Conservation (phyloP, 2,113 vertebrate genomes). For the Rhea pennata region DNA sequence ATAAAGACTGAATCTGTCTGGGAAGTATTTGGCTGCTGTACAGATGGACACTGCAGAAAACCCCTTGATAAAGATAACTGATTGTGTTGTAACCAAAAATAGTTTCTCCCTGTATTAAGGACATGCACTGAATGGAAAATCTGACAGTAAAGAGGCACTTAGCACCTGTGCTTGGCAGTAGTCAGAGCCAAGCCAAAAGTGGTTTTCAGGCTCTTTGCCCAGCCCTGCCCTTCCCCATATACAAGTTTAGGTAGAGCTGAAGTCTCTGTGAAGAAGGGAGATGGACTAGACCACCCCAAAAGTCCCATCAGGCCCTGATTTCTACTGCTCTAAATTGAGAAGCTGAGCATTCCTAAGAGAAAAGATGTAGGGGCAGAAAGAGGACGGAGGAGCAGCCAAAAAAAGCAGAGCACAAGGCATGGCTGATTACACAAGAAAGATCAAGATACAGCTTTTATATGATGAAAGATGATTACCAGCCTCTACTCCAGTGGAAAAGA, state of each 20-base stretch:
- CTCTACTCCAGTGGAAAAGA: not conserved
- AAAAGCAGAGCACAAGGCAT: not conserved
- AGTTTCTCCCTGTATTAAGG: conserved; percentile 30
- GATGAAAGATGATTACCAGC: not conserved
- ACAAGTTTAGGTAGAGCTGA: not conserved
- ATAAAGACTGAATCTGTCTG: not conserved
- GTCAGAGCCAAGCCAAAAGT: conserved; percentile 25
- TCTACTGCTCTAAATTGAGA: not conserved
- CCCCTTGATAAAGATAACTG: conserved; percentile 48
- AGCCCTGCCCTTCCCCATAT: not conserved
- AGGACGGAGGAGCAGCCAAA: not conserved
- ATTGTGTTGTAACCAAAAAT: conserved; percentile 50
- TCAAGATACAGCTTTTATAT: not conserved
- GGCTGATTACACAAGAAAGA: not conserved
- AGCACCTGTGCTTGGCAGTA: conserved; percentile 36
- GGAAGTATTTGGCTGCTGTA: conserved; percentile 47
- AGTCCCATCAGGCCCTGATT: not conserved
- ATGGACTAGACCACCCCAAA: not conserved
- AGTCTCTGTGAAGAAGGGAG: not conserved
- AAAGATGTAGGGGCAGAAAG: not conserved
- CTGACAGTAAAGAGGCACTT: not conserved
- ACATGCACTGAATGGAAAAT: conserved; percentile 35
- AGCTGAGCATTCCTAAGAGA: not conserved
- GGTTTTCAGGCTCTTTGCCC: not conserved
- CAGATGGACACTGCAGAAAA: conserved; percentile 30